Conservation (phyloP, 2,113 vertebrate species). For the Eonycteris spelaea region DNA sequence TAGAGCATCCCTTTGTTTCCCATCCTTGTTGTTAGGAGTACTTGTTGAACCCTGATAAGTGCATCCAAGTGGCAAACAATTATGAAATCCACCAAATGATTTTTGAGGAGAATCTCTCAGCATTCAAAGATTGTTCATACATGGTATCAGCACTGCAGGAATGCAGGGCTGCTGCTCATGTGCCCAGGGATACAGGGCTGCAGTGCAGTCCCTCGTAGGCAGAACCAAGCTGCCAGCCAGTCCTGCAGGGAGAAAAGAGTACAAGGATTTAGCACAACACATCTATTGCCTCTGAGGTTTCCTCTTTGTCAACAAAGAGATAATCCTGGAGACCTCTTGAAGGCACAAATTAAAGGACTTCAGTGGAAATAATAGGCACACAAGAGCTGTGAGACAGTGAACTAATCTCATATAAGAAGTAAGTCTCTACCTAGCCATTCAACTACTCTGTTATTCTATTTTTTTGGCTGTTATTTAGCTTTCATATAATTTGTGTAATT, state of each 20-base stretch:
- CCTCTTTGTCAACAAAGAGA: conserved; percentile 18
- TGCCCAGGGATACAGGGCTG: conserved; percentile 11
- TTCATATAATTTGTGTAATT: background rate
- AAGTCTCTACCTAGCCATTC: background rate
- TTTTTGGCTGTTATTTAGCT: background rate
- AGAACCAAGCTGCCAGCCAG: conserved; percentile 28
- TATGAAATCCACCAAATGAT: conserved; percentile 75
- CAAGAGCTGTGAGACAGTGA: background rate
- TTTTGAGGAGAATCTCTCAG: conserved; percentile 63
- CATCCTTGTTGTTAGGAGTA: conserved; percentile 72
- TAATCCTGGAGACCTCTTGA: background rate
- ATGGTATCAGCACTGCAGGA: conserved; percentile 27
- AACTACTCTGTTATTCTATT: background rate
- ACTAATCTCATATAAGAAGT: background rate
- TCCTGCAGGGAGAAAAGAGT: conserved; percentile 31
- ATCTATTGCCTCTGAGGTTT: conserved; percentile 33
- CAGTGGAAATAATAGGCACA: background rate
- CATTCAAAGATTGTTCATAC: background rate
- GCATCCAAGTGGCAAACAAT: conserved; percentile 75
- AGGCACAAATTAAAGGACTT: conserved; percentile 23
- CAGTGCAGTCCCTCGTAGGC: background rate
- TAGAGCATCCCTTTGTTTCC: conserved; percentile 72
- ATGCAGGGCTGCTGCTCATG: conserved; percentile 35
- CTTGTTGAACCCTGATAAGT: conserved; percentile 77
- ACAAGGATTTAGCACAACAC: background rate